These are phyloP conservation scores for Thinocorus orbignyianus DNA, from an alignment of 2,113 vertebrate genomes.

Conservation along the genomic window DNA sequence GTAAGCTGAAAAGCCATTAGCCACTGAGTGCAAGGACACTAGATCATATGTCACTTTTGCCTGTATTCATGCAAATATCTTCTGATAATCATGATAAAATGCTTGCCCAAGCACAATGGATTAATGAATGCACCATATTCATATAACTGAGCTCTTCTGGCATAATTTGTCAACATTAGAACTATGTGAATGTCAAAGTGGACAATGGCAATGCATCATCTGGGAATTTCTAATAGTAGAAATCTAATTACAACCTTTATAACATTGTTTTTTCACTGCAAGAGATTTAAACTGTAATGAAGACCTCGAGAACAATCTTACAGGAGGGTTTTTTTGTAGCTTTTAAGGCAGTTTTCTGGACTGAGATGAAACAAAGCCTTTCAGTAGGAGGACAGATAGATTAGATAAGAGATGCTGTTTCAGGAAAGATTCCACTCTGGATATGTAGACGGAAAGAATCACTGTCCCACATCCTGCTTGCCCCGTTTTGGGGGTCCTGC, in stretches of 20 bases:
- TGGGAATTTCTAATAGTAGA: background rate
- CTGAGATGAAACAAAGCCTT: background rate
- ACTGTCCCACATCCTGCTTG: accelerated
- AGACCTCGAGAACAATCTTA: background rate
- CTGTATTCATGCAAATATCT: background rate
- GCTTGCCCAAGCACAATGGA: background rate
- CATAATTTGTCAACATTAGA: background rate
- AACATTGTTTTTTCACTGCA: background rate
- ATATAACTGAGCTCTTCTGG: background rate
- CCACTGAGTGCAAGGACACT: background rate
- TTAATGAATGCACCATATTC: background rate
- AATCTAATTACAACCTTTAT: background rate
- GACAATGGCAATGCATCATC: background rate
- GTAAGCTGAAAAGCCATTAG: background rate
- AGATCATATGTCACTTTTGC: background rate
- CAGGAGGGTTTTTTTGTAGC: background rate
- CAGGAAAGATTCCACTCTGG: background rate
- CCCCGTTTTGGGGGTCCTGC: background rate
- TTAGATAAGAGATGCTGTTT: background rate
- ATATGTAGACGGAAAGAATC: background rate
- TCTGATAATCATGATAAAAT: background rate
- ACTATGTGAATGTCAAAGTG: background rate
- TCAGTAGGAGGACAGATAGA: background rate
- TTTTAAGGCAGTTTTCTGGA: background rate
- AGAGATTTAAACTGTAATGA: background rate